Base-by-base conservation (phyloP, 2,888 invertebrate genomes). In the Mechanitis messenoides region DNA sequence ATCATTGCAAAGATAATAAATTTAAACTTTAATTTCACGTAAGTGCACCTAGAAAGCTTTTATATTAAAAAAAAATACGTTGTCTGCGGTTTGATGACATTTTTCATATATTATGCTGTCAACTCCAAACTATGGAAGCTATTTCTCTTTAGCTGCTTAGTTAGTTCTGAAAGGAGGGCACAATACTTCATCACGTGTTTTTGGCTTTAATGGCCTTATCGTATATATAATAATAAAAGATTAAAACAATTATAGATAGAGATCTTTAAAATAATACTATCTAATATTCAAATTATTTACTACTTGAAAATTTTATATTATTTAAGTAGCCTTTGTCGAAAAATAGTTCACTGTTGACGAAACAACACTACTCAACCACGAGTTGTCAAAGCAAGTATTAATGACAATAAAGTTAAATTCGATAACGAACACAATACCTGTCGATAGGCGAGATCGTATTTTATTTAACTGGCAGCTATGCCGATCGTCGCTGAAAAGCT, bases 401-500 rank as follows among this genome's bases (percentile, higher is more conserved):
- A 31, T 50, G 31, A 50, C 11, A 50, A 50, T 50, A 50, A 31
- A 50, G 50, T 50, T 7, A 47, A 50, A 50, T 31, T 50, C 50
- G 31, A 50, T 31, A 50, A 28, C 31, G 50, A 50, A 50, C 50
- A 42, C 12, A 28, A 60, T 47, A 55, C 47, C 2, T 54, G 42
- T 58, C 50, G 46, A 28, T 42, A 45, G 56, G 50, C 50, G 50
- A 50, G 28, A 50, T 28, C 7, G 50, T 7, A 50, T 50, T 50
- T 50, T 50, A 50, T 50, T 31, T 56, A 38, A 60, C 56, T 50
- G 50, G 55, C 42, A 58, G 53, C 20, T 53, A 60, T 45, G 53
- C 72, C 67, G 71, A 67, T 68, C 69, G 76, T 71, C 75, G 73
- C 76, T 77, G 72, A 72, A 70, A 78, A 74, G 73, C 76, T 78